Evolutionary conservation across 2,888 invertebrate species (phyloP), one percentile per base, ranked within the genome.

Genomic region (Drosophila emarginata): DNA sequence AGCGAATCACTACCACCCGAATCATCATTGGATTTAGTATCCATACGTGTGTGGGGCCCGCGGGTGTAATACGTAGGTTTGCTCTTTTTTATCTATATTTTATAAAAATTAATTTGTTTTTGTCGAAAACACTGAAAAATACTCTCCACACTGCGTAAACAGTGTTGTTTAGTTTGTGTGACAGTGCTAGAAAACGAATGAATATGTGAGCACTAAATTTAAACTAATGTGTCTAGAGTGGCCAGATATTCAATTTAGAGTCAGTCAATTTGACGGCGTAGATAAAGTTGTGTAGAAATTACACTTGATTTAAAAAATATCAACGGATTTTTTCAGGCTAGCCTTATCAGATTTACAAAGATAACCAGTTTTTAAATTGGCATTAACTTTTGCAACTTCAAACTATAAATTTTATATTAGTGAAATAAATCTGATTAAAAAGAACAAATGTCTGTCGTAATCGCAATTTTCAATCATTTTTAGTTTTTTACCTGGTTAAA

Each of bases 1-100:
- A 90, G 83, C 66, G 91, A 89, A 75, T 90, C 90, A 64, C 90
- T 90, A 72, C 90, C 89, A 71, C 78, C 89, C 26, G 90, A 90
- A 72, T 90, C 91, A 78, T 89, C 89, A 68, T 87, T 89, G 74
- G 85, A 89, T 73, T 90, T 90, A 54, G 78, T 77, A 80, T 90
- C 90, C 90, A 90, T 90, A 69, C 71, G 72, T 71, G 80, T 64
- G 14, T 15, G 58, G n/a, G 40, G 14, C 40, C 18, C 12, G 15
- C 36, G 51, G 51, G 52, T 53, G 60, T 52, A 37, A 45, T 68
- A 12, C 32, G 23, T 21, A 23, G 14, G 6, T 61, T 53, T 18
- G 6, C 61, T 53, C 14, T 64, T 63, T 66, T 57, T 56, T 61
- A 37, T n/a, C 51, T 26, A 58, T 39, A 52, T 15, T 23, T 37